phyloP scores from a whole-genome alignment of 2,797 vertebrate species.

The Octomys mimax region DNA sequence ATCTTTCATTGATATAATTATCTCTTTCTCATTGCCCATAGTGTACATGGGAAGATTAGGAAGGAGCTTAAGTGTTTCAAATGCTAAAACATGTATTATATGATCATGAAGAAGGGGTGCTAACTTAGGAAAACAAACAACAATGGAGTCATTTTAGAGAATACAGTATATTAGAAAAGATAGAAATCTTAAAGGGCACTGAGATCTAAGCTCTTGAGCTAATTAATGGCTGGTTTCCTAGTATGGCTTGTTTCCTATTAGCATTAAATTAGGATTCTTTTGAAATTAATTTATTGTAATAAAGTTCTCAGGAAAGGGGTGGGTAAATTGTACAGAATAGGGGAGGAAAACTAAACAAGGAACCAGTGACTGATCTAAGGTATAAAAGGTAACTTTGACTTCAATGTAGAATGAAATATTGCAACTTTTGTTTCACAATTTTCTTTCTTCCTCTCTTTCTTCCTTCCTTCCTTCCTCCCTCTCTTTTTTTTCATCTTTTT shows the following conservation, averaged over 20 bases:
- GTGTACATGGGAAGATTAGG: not conserved
- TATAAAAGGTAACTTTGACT: not conserved
- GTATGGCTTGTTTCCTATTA: not conserved
- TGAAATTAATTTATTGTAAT: conserved; percentile 23
- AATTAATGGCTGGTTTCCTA: not conserved
- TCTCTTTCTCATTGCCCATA: not conserved
- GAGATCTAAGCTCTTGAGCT: not conserved
- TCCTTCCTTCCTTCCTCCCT: too few relatives aligned
- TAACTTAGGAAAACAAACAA: not conserved
- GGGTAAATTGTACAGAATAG: not conserved
- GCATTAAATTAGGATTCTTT: not conserved
- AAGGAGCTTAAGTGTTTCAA: not conserved
- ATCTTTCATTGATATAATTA: not conserved
- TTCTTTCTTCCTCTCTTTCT: not conserved
- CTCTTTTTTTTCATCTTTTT: too few relatives aligned
- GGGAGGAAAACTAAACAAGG: not conserved
- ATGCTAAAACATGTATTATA: not conserved
- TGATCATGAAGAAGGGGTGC: not conserved
- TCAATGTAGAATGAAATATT: not conserved
- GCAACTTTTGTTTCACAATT: not conserved
- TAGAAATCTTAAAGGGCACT: not conserved
- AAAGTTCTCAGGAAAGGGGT: not conserved
- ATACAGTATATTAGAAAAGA: not conserved
- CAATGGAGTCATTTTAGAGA: not conserved
- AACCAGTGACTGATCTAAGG: not conserved